Conservation (phyloP, 2,888 invertebrate species). For the Limnephilus marmoratus region DNA sequence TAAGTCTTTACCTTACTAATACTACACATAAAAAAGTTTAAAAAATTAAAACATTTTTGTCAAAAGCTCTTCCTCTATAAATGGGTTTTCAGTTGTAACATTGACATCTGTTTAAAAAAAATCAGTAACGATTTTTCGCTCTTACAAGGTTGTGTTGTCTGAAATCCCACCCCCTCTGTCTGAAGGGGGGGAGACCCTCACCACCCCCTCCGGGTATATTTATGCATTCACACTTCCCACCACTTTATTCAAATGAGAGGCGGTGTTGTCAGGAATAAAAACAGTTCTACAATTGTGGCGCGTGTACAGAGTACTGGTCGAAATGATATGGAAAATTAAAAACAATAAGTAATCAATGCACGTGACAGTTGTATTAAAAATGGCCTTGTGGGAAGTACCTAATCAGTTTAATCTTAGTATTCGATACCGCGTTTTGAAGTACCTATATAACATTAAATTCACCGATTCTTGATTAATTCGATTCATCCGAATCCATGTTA, state of each 20-base stretch:
- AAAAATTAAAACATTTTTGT: no score
- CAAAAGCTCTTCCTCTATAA: no score
- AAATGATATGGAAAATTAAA: not conserved
- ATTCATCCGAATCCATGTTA: no score
- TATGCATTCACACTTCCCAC: slow-evolving; percentile 22
- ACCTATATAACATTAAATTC: no score
- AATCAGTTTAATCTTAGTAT: not conserved
- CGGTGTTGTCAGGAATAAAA: slow-evolving; percentile 7
- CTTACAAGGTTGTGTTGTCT: not conserved
- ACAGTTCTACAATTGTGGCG: not conserved
- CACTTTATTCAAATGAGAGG: slow-evolving; percentile 46
- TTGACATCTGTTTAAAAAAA: not conserved
- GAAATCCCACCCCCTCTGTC: not conserved
- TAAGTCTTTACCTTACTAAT: no score
- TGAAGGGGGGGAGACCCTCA: not conserved
- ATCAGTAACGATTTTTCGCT: not conserved
- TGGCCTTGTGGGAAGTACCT: not conserved
- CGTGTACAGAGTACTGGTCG: not conserved
- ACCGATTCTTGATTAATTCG: no score
- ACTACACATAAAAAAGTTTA: no score
- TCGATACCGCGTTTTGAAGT: not conserved
- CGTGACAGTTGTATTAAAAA: not conserved
- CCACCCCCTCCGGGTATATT: not conserved
- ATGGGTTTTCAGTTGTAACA: not conserved
- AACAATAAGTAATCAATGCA: not conserved